Base-by-base conservation (phyloP, 2,113 vertebrate species). In the Eurypyga helias region DNA sequence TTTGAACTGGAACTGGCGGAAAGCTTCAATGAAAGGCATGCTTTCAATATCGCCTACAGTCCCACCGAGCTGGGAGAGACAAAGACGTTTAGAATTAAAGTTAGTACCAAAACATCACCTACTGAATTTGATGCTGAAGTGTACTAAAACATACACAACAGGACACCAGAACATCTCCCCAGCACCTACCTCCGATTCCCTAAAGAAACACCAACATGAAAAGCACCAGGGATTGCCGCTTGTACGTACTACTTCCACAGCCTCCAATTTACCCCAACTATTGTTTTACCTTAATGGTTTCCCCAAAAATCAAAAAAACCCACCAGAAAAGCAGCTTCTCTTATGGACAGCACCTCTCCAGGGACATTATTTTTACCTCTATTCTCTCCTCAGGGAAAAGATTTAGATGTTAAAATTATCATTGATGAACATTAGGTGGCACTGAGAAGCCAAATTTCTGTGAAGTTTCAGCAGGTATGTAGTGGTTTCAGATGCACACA, bases 1-100 rank as follows among this genome's bases (percentile, higher is more conserved):
- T 97, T 99, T 99, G 96, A 99, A 99, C 97, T 99, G 99, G 98
- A 99, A 99, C 97, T 99, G 99, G 15, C 99, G 99, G 98, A 99
- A 99, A 45, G 99, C 99, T 93, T 99, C 99, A 1, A 99, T 99
- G 96, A 99, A 99, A 7, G 99, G 99, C 99, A 99, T 99, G 87
- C 99, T 99, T 96, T 99, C 99, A 1, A 99, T 99, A 91, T 99
- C 99, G 11, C 99, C 99, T 1, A 99, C 99, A 0, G 99, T 99
- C 15, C 99, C 99, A 16, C 99, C 99, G 0, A 99, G 98, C 99
- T 99, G 89, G 69, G 97, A 83, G 51, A 66, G 81, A 81, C 71
- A 95, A 91, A 60, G 76, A 24, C 11, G 45, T 5, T 8, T 6
- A 73, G 7, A 83, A 17, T 8, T 69, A 34, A 83, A 33, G 18